These are phyloP conservation scores for Cydia splendana DNA, from an alignment of 1,140 invertebrate genomes.

Conservation along the genomic window DNA sequence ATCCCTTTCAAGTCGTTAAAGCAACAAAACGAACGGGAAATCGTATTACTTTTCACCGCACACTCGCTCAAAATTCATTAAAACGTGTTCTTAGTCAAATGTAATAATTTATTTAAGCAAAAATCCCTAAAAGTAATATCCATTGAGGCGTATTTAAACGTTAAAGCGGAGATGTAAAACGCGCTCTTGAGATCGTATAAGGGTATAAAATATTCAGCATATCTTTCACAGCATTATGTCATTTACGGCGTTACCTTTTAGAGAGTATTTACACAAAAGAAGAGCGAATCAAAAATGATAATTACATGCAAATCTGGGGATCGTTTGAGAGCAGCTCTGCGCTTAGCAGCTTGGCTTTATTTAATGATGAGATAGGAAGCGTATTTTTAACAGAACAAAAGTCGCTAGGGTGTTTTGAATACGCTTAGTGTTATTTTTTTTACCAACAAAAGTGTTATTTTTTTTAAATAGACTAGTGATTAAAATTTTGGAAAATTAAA, in stretches of 20 bases:
- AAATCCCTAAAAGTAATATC: conserved; percentile 77
- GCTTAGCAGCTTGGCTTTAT: conserved; percentile 31
- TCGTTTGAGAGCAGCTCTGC: conserved; percentile 50
- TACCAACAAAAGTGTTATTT: not conserved
- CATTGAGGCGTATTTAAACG: conserved; percentile 69
- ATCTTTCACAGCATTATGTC: conserved; percentile 77
- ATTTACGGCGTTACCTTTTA: conserved; percentile 76
- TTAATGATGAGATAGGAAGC: conserved; percentile 29
- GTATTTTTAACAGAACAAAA: conserved; percentile 27
- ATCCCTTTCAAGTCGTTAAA: conserved; percentile 70
- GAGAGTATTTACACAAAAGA: conserved; percentile 77
- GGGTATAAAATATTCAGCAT: conserved; percentile 76
- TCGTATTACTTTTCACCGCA: conserved; percentile 56
- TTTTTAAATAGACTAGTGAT: not conserved
- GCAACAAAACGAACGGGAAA: conserved; percentile 64
- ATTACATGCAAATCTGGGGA: conserved; percentile 76
- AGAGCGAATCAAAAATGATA: conserved; percentile 79
- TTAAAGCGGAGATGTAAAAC: conserved; percentile 59
- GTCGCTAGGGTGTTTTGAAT: conserved; percentile 2
- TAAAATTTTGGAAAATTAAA: not conserved
- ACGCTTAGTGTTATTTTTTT: not conserved
- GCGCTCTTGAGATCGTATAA: conserved; percentile 56
- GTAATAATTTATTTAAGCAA: conserved; percentile 77
- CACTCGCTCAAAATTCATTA: conserved; percentile 73
- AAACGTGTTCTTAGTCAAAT: conserved; percentile 73